Evolutionary conservation across 2,797 vertebrate genomes (phyloP).

Genomic region (Okamejei kenojei): DNA sequence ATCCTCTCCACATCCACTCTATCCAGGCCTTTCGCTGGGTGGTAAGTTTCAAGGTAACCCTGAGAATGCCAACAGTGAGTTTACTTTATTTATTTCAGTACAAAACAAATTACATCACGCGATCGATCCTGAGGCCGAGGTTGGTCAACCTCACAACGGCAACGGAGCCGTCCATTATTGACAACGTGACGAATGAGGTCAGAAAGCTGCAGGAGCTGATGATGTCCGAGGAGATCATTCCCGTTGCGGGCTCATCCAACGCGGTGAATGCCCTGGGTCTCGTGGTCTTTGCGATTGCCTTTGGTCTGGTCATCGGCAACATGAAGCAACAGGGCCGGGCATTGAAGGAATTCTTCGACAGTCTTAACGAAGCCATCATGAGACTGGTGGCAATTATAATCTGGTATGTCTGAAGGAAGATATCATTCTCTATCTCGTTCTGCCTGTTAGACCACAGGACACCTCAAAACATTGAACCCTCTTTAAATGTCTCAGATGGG

Average conservation of each 20-base stretch:
- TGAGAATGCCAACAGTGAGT: not conserved
- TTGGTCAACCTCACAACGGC: conserved; percentile 59
- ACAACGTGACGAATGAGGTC: conserved; percentile 68
- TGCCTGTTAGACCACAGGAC: too few species aligned
- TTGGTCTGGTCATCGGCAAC: conserved; percentile 85
- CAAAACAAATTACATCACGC: conserved; percentile 85
- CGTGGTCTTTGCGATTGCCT: conserved; percentile 91
- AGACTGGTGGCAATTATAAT: conserved; percentile 88
- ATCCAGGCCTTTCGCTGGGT: too few species aligned
- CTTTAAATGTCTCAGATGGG: too few species aligned
- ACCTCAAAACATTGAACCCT: too few species aligned
- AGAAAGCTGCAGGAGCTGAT: conserved; percentile 71
- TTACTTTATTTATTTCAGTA: conserved; percentile 65
- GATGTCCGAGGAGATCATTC: conserved; percentile 74
- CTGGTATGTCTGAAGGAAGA: conserved; percentile 67
- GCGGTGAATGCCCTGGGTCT: conserved; percentile 89
- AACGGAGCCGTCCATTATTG: conserved; percentile 54
- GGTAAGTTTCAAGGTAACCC: not conserved
- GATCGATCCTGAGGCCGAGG: conserved; percentile 59
- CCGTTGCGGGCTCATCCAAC: conserved; percentile 72
- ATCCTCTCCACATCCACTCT: too few species aligned
- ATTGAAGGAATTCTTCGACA: conserved; percentile 83
- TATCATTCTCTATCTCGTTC: too few species aligned
- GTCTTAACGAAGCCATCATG: conserved; percentile 94
- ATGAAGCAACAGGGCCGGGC: conserved; percentile 88